Evolutionary conservation across 2,888 invertebrate species (phyloP).

Genomic region (Microplitis manilae): DNA sequence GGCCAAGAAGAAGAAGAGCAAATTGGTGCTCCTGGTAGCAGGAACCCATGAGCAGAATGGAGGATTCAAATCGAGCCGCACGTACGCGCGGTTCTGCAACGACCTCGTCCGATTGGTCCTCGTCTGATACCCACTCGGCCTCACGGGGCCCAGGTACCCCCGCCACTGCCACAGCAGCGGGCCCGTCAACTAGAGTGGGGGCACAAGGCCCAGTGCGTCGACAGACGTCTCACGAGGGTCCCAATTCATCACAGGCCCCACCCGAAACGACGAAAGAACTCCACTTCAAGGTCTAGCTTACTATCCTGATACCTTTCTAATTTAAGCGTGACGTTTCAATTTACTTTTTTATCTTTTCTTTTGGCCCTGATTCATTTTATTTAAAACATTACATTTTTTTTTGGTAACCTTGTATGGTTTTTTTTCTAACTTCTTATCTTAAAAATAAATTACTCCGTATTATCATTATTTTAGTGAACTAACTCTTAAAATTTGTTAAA

Average conservation of each 20-base stretch:
- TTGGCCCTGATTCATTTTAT: not conserved
- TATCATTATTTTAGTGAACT: no score
- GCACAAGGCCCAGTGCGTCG: slow-evolving; percentile 56
- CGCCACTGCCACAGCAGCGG: slow-evolving; percentile 50
- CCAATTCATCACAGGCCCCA: slow-evolving; percentile 70
- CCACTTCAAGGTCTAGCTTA: slow-evolving; percentile 74
- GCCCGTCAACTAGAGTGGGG: slow-evolving; percentile 69
- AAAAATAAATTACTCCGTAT: no score
- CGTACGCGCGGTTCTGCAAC: slow-evolving; percentile 37
- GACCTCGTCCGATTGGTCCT: slow-evolving; percentile 53
- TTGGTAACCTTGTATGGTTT: not conserved
- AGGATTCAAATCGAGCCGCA: slow-evolving; percentile 63
- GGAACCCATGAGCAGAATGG: slow-evolving; percentile 74
- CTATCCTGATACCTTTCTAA: slow-evolving; percentile 54
- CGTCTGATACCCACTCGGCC: slow-evolving; percentile 46
- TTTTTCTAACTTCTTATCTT: no score
- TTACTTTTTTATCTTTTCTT: slow-evolving; percentile 14
- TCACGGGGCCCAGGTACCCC: slow-evolving; percentile 55
- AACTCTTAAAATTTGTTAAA: no score
- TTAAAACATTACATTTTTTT: not conserved
- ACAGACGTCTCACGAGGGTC: slow-evolving; percentile 62
- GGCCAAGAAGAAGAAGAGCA: slow-evolving; percentile 76
- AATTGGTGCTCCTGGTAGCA: slow-evolving; percentile 76
- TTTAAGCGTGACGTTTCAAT: slow-evolving; percentile 41
- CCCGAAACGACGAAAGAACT: slow-evolving; percentile 75